Percentiles rank a stretch among this genome's conserved stretches.
phyloP scores from a whole-genome alignment of 2,113 vertebrate species.

The Oryzias woworae region DNA sequence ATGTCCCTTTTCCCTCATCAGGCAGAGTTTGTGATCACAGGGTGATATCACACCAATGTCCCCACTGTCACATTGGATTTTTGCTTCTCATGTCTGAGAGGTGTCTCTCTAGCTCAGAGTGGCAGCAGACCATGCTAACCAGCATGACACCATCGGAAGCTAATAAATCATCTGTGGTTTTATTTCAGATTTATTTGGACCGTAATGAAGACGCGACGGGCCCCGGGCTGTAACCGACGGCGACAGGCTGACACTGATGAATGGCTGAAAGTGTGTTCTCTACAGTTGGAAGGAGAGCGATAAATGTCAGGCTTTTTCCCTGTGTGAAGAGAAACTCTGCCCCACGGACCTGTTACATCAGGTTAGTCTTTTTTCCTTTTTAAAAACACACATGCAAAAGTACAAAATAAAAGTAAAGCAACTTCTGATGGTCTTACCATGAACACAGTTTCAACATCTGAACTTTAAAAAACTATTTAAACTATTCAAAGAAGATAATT shows the following conservation, averaged over 20 bases:
- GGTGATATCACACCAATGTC: constrained; percentile 63
- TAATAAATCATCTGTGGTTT: constrained; percentile 77
- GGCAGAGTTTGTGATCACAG: constrained; percentile 64
- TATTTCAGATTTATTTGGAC: constrained; percentile 75
- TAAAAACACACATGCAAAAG: no score
- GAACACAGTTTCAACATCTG: no score
- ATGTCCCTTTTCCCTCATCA: constrained; percentile 53
- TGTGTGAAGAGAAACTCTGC: constrained; percentile 24
- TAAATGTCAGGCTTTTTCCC: constrained; percentile 56
- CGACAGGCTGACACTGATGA: constrained; percentile 78
- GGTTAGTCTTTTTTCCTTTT: background rate
- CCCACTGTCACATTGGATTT: constrained; percentile 65
- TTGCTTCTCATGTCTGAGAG: constrained; percentile 50
- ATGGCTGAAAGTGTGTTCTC: constrained; percentile 73
- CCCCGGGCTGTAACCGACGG: constrained; percentile 68
- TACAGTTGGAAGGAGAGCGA: constrained; percentile 65
- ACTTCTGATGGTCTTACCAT: no score
- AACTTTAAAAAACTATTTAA: no score
- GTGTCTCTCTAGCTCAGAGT: constrained; percentile 55
- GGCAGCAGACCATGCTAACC: constrained; percentile 67
- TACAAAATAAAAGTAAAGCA: no score
- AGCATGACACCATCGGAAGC: constrained; percentile 67
- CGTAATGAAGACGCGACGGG: constrained; percentile 75
- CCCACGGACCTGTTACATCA: constrained; percentile 40
- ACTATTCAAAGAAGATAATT: no score